Conservation (phyloP, 2,797 vertebrate species). For the Phalanger gymnotis region DNA sequence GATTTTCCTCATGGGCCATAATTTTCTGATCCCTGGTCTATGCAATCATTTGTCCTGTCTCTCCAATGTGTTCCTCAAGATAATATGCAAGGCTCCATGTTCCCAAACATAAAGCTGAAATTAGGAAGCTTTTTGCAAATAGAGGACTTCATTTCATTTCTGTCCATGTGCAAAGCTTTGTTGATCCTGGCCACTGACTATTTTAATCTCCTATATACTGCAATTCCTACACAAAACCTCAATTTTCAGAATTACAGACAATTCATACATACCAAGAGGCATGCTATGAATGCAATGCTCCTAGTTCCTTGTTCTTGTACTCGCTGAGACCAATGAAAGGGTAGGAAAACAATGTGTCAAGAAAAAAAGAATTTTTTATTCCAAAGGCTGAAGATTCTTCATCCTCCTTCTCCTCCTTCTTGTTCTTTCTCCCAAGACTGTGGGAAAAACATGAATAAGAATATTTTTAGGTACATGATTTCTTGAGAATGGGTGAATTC, state of each 20-base stretch:
- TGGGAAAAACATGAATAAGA: too few relatives aligned
- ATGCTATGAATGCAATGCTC: neutral
- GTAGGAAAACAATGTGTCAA: neutral
- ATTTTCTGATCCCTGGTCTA: neutral
- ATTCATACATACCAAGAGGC: neutral
- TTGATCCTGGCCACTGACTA: neutral
- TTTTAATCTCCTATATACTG: neutral
- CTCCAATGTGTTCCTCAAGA: neutral
- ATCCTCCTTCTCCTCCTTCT: too few relatives aligned
- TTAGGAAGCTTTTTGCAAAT: neutral
- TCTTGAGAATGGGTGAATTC: neutral
- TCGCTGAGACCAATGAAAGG: neutral
- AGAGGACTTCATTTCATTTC: neutral
- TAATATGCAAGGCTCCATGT: neutral
- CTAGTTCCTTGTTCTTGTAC: neutral
- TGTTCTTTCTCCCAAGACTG: too few relatives aligned
- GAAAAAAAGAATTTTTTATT: too few relatives aligned
- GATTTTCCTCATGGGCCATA: neutral
- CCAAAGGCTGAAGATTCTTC: too few relatives aligned
- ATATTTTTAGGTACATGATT: too few relatives aligned
- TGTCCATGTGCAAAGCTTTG: neutral
- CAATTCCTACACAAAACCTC: neutral
- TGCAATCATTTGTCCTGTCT: neutral
- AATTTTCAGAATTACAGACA: neutral
- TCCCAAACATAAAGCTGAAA: neutral